phyloP scores from a whole-genome alignment of 2,888 invertebrate genomes.

The Scrobipalpa atriplicella region DNA sequence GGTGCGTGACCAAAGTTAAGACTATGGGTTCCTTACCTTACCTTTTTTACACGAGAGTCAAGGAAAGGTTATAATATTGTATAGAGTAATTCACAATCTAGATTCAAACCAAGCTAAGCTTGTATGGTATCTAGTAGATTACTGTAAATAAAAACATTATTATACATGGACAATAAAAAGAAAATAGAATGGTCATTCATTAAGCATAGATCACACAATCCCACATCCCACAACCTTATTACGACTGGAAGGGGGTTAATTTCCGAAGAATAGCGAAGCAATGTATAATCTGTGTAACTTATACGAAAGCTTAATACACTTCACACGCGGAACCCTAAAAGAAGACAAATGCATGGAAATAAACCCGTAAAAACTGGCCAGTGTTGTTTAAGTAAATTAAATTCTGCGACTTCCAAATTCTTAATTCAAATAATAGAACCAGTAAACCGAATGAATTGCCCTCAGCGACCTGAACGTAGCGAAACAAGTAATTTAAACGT shows the following conservation, averaged over 20 bases:
- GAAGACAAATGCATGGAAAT: slow-evolving; percentile 31
- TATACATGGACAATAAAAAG: too few relatives aligned
- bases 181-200: too few relatives aligned
- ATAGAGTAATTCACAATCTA: not conserved
- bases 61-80: not conserved
- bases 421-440: slow-evolving; percentile 72
- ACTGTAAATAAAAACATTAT: too few relatives aligned
- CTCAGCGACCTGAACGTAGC: slow-evolving; percentile 52
- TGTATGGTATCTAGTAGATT: too few relatives aligned
- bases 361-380: slow-evolving; percentile 41
- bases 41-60: too few relatives aligned
- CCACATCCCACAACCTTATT: too few relatives aligned
- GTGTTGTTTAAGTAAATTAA: slow-evolving; percentile 65
- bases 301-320: not conserved
- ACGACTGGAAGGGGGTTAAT: too few relatives aligned
- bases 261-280: too few relatives aligned
- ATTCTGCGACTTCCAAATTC: slow-evolving; percentile 63
- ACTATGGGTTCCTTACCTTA: not conserved
- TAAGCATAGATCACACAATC: too few relatives aligned
- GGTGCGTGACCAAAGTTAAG: not conserved
- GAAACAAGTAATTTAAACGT: too few relatives aligned
- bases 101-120: too few relatives aligned
- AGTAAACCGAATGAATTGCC: slow-evolving; percentile 63
- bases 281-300: not conserved
- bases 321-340: slow-evolving; percentile 29